Evolutionary conservation across 2,113 vertebrate genomes (phyloP).

Genomic region (Carlito syrichta): DNA sequence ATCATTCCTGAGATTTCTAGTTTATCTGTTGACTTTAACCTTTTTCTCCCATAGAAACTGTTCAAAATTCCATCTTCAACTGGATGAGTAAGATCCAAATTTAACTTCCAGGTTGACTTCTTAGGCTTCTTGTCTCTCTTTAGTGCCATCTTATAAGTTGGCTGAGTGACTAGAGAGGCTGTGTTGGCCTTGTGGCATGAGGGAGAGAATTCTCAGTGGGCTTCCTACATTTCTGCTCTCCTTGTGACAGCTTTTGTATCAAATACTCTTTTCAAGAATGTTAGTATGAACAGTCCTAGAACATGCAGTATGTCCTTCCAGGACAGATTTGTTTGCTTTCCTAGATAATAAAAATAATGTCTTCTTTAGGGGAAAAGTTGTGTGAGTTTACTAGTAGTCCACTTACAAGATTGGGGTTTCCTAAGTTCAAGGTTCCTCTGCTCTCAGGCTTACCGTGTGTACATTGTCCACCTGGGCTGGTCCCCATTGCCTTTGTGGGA

Average conservation of each 20-base stretch:
- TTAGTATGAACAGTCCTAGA: not conserved
- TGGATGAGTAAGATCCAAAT: slow-evolving; percentile 94
- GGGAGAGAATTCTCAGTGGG: not conserved
- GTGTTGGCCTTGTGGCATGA: too few species aligned
- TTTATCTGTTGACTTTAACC: slow-evolving; percentile 98
- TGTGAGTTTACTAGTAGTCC: not conserved
- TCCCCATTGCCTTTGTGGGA: not conserved
- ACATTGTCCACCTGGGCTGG: not conserved
- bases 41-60: slow-evolving; percentile 95
- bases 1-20: slow-evolving; percentile 91
- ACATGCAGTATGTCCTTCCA: not conserved
- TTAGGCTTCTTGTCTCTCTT: slow-evolving; percentile 85
- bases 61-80: slow-evolving; percentile 99
- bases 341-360: not conserved
- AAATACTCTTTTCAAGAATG: not conserved
- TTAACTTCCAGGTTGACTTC: slow-evolving; percentile 90
- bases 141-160: too few species aligned
- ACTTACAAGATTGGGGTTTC: not conserved
- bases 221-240: not conserved
- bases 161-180: too few species aligned
- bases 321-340: not conserved
- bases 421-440: not conserved
- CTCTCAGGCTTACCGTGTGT: not conserved
- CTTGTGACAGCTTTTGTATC: not conserved
- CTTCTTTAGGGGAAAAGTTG: not conserved